These are phyloP conservation scores for Polylopha cassiicola DNA, from an alignment of 2,888 invertebrate species.

Conservation along the genomic window DNA sequence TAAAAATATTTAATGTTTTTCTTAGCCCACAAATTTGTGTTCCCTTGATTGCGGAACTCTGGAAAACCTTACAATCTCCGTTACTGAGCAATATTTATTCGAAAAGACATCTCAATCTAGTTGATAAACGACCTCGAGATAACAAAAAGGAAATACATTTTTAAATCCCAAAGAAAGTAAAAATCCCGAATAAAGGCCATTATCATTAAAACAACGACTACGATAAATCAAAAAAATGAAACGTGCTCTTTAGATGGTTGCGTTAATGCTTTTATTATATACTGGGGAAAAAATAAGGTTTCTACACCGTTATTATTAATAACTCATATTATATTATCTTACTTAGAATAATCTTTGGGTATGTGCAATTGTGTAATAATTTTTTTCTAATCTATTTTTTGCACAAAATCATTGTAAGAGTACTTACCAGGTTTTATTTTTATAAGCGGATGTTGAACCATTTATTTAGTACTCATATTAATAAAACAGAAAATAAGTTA, in stretches of 20 bases:
- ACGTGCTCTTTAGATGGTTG: constrained; percentile 43
- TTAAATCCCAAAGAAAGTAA: constrained; percentile 40
- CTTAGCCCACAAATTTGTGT: background rate
- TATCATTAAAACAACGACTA: constrained; percentile 55
- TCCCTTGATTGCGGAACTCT: constrained; percentile 19
- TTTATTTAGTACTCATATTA: no score
- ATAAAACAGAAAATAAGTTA: no score
- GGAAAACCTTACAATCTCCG: constrained; percentile 21
- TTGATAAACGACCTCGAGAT: constrained; percentile 54
- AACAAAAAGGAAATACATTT: constrained; percentile 49
- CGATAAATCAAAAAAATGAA: constrained; percentile 57
- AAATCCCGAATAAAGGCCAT: constrained; percentile 45
- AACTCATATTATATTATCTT: no score
- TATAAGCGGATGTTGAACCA: no score
- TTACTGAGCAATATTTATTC: constrained; percentile 36
- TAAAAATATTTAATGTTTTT: no score
- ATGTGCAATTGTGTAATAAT: no score
- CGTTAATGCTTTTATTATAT: constrained; percentile 46
- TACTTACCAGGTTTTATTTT: no score
- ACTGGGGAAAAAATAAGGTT: no score
- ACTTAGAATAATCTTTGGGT: no score
- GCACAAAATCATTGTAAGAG: no score
- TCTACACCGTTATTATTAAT: no score
- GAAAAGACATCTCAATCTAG: constrained; percentile 46
- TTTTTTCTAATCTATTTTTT: no score